These are phyloP conservation scores for Enteromius anoplus DNA, from an alignment of 2,797 vertebrate species.

Conservation along the genomic window DNA sequence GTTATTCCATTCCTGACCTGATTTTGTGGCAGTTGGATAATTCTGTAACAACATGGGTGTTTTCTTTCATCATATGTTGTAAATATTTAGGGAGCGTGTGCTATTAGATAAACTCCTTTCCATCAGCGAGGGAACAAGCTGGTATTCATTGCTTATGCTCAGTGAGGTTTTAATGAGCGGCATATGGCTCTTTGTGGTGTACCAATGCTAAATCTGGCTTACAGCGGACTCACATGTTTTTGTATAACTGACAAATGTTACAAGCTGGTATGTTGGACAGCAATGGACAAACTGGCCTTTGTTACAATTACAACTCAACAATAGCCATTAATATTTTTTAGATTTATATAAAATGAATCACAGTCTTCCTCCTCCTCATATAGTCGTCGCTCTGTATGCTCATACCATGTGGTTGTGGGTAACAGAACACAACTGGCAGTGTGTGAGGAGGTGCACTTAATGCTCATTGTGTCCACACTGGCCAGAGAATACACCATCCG, in stretches of 20 bases:
- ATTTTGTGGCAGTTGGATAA: slow-evolving; percentile 15
- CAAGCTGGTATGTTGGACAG: slow-evolving; percentile 39
- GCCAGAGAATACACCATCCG: background rate
- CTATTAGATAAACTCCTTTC: slow-evolving; percentile 26
- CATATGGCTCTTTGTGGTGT: slow-evolving; percentile 46
- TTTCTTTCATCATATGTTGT: slow-evolving; percentile 28
- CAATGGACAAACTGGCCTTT: slow-evolving; percentile 15
- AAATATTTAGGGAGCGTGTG: slow-evolving; percentile 29
- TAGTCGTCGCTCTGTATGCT: background rate
- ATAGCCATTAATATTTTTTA: background rate
- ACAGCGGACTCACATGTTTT: slow-evolving; percentile 23
- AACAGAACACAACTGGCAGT: background rate
- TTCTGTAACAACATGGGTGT: background rate
- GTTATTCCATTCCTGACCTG: background rate
- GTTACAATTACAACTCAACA: background rate
- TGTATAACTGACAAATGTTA: slow-evolving; percentile 42
- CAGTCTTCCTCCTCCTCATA: background rate
- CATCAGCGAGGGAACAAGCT: slow-evolving; percentile 4
- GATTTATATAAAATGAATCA: background rate
- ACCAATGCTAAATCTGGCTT: slow-evolving; percentile 33
- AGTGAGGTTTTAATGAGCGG: slow-evolving; percentile 38
- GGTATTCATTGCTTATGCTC: slow-evolving; percentile 29
- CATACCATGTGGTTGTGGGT: background rate
- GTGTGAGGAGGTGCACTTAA: background rate
- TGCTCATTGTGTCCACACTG: slow-evolving; percentile 1